Percentiles rank a stretch among this genome's conserved stretches.
These are phyloP conservation scores for Uloborus diversus DNA, from an alignment of 1,140 invertebrate species.

Conservation along the genomic window DNA sequence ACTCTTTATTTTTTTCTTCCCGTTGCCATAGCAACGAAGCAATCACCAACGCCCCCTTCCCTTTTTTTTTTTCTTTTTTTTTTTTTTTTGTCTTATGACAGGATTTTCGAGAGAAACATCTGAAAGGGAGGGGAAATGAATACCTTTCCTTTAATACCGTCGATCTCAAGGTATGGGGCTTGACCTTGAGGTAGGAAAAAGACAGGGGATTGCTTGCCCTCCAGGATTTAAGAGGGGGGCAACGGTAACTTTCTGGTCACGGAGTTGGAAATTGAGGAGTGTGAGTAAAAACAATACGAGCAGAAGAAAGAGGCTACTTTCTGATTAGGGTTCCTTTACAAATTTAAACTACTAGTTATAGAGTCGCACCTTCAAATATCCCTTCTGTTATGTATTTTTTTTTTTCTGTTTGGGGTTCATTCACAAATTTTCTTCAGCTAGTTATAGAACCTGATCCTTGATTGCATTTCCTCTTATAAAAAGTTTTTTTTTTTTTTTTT, in stretches of 20 bases:
- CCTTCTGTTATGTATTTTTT: too few species aligned
- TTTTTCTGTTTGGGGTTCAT: too few species aligned
- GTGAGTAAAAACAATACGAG: conserved; percentile 52
- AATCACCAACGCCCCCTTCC: background rate
- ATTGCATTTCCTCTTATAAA: too few species aligned
- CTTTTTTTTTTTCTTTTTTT: background rate
- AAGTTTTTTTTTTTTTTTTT: too few species aligned
- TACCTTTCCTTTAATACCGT: conserved; percentile 50
- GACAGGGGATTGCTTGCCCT: conserved; percentile 37
- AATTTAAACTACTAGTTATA: too few species aligned
- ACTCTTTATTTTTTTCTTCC: background rate
- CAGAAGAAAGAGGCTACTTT: conserved; percentile 43
- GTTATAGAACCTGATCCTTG: too few species aligned
- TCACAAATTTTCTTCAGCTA: too few species aligned
- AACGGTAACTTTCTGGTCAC: conserved; percentile 52
- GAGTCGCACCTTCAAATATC: too few species aligned
- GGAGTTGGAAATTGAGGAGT: conserved; percentile 45
- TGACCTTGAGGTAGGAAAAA: conserved; percentile 37
- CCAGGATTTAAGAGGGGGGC: conserved; percentile 32
- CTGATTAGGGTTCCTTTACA: conserved; percentile 39
- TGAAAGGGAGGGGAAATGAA: conserved; percentile 5
- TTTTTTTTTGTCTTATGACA: background rate
- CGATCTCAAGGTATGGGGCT: conserved; percentile 45
- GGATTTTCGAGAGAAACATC: background rate
- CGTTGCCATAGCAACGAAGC: background rate